Evolutionary conservation across 2,888 invertebrate species (phyloP).

Genomic region (Coelinius sp.): DNA sequence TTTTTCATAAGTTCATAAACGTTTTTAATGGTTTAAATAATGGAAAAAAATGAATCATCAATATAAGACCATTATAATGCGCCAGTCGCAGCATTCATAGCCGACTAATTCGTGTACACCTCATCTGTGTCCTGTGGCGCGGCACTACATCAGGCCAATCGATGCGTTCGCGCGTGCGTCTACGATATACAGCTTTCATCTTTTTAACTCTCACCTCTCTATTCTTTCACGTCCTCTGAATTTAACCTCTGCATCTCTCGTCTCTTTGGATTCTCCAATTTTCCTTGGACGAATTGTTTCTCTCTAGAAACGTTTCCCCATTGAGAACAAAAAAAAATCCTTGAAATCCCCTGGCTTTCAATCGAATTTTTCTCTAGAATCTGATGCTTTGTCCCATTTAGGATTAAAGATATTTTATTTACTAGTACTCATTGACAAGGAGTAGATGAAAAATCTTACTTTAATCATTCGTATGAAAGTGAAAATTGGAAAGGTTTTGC

Average conservation of each 20-base stretch:
- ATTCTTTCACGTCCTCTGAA: slow-evolving; percentile 27
- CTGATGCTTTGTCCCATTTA: background rate
- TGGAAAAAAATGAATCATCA: background rate
- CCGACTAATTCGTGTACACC: slow-evolving; percentile 57
- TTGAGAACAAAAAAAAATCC: background rate
- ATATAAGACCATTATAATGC: background rate
- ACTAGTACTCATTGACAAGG: background rate
- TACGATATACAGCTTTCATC: slow-evolving; percentile 39
- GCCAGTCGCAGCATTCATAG: slow-evolving; percentile 48
- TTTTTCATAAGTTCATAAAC: no score
- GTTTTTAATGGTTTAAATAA: no score
- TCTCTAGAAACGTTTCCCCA: background rate
- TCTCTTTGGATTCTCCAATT: slow-evolving; percentile 13
- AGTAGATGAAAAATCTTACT: background rate
- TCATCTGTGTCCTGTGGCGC: slow-evolving; percentile 34
- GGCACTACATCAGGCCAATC: slow-evolving; percentile 50
- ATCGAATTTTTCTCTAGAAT: background rate
- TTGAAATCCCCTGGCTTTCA: no score
- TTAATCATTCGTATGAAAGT: background rate
- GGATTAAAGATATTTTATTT: background rate
- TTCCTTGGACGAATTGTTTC: background rate
- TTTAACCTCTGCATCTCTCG: slow-evolving; percentile 32
- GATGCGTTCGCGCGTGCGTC: slow-evolving; percentile 65
- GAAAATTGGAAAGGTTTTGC: background rate
- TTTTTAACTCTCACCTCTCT: slow-evolving; percentile 38